Percentiles rank a stretch among this genome's conserved stretches.
Conservation (phyloP, 1,140 invertebrate genomes). For the Thaumatotibia leucotreta region DNA sequence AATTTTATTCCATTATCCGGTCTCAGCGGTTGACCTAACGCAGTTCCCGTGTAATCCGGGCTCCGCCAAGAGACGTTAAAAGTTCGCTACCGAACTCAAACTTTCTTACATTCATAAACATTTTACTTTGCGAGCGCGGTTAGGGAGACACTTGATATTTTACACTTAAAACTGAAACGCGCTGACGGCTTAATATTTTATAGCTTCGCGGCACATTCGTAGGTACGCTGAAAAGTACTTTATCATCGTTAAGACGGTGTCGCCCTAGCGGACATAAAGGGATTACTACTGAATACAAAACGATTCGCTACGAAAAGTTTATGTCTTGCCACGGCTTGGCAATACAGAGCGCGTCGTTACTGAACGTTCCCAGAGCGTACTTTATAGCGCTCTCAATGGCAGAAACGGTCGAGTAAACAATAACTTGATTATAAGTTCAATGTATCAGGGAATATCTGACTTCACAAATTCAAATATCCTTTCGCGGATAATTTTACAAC, state of each 20-base stretch:
- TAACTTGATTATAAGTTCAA: neutral
- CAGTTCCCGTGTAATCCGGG: conserved; percentile 62
- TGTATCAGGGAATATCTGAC: neutral
- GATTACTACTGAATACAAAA: conserved; percentile 14
- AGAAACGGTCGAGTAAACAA: neutral
- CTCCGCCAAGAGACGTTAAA: conserved; percentile 57
- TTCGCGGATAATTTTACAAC: neutral
- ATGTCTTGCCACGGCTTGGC: neutral
- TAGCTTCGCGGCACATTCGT: neutral
- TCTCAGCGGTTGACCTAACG: conserved; percentile 53
- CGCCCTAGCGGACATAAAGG: conserved; percentile 8
- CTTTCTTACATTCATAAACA: conserved; percentile 70
- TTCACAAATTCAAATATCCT: neutral
- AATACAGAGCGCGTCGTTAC: neutral
- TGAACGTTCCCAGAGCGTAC: neutral
- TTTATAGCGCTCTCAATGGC: neutral
- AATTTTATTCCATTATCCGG: conserved; percentile 53
- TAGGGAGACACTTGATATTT: conserved; percentile 26
- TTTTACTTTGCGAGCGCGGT: conserved; percentile 48
- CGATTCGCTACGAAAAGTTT: conserved; percentile 11
- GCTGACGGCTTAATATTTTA: conserved; percentile 10
- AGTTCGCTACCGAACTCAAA: conserved; percentile 44
- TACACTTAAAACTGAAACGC: conserved; percentile 25
- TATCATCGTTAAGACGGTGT: conserved; percentile 13
- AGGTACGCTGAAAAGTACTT: conserved; percentile 1